Base-by-base conservation (phyloP, 2,797 vertebrate species). In the Chaenodraco wilsoni region DNA sequence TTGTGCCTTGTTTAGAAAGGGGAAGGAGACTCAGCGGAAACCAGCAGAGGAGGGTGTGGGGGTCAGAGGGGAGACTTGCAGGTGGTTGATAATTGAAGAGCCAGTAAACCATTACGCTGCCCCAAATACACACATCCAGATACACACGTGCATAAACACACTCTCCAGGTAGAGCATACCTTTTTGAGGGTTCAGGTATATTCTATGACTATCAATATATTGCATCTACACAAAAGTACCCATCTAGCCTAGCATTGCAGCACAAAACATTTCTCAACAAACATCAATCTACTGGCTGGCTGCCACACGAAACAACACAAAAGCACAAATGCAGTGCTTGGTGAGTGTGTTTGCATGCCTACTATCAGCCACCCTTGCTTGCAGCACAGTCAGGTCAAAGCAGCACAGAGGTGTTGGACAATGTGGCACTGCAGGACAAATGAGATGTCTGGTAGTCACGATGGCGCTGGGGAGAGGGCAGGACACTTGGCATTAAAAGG, bases 41-140 rank as follows among this genome's bases (percentile, higher is more conserved):
- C 40, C 69, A 74, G 56, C 45, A 74, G 72, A 74, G 65, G 74
- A 79, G 72, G 83, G 69, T 71, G 72, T 63, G 44, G 69, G 74
- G 87, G 86, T 87, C 73, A 83, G 65, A 77, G 83, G 79, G 84
- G 71, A 84, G 64, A 72, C 68, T 75, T 70, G 83, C 70, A 87
- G 82, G 86, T 84, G 72, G 58, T 85, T 83, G 65, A 61, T 49
- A 68, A 81, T 60, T 46, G 21, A 78, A 61, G 71, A 80, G 40
- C 71, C 69, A 77, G 62, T 9, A 63, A 65, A 86, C 65, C 69
- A 77, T 62, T 49, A 68, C 2, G 4, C 55, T 45, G 21, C 23
- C 31, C 17, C 9, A 23, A 9, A 68, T 64, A 69, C 59, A 60
- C 57, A 51, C 13, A 65, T 31, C 5, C 19, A 56, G 52, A 55